phyloP scores from a whole-genome alignment of 1,140 invertebrate species.

The Liolophura sinensis region DNA sequence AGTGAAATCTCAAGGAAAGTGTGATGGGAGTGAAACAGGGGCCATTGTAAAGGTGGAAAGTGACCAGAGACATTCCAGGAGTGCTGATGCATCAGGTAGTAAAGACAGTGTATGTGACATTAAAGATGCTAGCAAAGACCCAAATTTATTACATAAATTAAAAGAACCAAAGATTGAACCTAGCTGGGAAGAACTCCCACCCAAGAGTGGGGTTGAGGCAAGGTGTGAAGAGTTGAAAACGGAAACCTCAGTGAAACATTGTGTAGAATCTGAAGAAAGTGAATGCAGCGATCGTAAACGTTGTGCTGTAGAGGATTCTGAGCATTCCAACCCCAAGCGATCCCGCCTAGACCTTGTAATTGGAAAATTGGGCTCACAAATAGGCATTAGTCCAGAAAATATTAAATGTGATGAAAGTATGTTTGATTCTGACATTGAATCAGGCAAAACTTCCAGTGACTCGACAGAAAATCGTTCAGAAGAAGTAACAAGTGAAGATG shows the following conservation, averaged over 20 bases:
- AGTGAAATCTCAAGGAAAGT: too few species aligned
- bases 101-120: not conserved
- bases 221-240: not conserved
- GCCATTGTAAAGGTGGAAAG: too few species aligned
- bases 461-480: slow-evolving; percentile 21
- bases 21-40: too few species aligned
- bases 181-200: not conserved
- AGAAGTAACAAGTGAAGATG: slow-evolving; percentile 13
- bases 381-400: slow-evolving; percentile 28
- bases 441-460: slow-evolving; percentile 16
- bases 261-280: not conserved
- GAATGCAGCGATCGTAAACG: not conserved
- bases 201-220: not conserved
- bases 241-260: not conserved
- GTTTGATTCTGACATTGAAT: slow-evolving; percentile 27
- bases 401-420: slow-evolving; percentile 15
- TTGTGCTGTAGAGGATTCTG: slow-evolving; percentile 7
- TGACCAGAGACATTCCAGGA: too few species aligned
- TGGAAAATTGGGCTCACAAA: slow-evolving; percentile 32
- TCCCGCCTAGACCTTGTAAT: slow-evolving; percentile 35
- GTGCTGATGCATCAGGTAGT: not conserved
- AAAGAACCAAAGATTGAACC: not conserved
- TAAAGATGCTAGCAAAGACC: not conserved
- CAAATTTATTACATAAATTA: not conserved
- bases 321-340: slow-evolving; percentile 21